A percentile compares a stretch with the other conserved stretches of the same genome.
Evolutionary conservation across 2,113 vertebrate species (phyloP).

Genomic region (Pardalotus punctatus): DNA sequence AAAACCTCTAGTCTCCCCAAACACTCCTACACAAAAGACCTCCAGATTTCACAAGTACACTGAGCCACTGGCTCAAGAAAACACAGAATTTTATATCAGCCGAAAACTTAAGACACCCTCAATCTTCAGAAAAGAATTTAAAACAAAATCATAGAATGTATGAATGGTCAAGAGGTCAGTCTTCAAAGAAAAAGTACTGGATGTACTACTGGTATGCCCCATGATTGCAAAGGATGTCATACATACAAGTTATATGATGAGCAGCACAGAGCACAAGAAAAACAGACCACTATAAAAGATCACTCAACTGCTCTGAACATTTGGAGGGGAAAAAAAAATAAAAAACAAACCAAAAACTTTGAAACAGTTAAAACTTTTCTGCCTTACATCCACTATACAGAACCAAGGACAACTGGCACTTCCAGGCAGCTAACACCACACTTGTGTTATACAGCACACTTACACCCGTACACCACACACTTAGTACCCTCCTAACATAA

Average conservation of each 20-base stretch:
- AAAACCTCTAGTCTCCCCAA: neutral
- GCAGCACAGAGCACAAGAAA: neutral
- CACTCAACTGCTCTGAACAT: neutral
- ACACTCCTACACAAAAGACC: neutral
- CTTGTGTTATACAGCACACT: rapidly evolving
- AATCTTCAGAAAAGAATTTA: neutral
- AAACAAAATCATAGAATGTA: neutral
- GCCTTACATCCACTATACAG: neutral
- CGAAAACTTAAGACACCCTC: neutral
- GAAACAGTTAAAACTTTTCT: neutral
- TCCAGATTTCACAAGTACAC: rapidly evolving
- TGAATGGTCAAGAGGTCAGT: neutral
- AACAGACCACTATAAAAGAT: neutral
- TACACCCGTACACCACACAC: neutral
- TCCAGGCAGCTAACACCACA: neutral
- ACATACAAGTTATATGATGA: neutral
- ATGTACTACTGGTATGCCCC: rapidly evolving
- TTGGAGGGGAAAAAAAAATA: too few relatives aligned
- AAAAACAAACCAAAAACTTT: too few relatives aligned
- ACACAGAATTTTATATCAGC: rapidly evolving
- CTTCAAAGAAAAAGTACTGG: neutral
- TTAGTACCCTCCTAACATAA: rapidly evolving
- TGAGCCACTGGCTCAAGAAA: neutral
- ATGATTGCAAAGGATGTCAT: neutral
- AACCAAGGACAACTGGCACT: neutral